phyloP scores from a whole-genome alignment of 2,888 invertebrate genomes.

The Apotomis turbidana region DNA sequence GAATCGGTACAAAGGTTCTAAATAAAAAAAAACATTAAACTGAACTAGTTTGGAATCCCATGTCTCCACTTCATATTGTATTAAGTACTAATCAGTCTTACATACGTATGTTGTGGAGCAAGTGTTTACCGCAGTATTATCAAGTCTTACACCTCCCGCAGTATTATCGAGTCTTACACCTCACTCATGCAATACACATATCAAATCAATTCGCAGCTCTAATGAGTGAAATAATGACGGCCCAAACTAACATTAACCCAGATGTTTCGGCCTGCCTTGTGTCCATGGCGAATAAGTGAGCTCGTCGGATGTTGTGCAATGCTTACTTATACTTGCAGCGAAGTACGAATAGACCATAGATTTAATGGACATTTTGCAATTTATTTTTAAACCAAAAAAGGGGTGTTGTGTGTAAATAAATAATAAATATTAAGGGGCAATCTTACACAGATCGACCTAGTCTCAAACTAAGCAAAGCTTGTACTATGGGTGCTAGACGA shows the following conservation, averaged over 20 bases:
- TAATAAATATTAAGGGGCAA: too few species aligned
- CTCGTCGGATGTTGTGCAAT: conserved; percentile 23
- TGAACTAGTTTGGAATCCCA: too few species aligned
- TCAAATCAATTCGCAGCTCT: conserved; percentile 16
- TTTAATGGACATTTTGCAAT: too few species aligned
- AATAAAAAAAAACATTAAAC: too few species aligned
- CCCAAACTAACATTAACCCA: conserved; percentile 19
- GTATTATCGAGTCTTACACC: background rate
- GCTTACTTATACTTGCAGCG: background rate
- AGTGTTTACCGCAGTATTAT: background rate
- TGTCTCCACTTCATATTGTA: too few species aligned
- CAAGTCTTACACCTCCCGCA: too few species aligned
- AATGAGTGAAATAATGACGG: conserved; percentile 16
- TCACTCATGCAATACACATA: conserved; percentile 12
- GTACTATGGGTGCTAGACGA: too few species aligned
- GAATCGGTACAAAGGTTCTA: too few species aligned
- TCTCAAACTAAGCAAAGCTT: too few species aligned
- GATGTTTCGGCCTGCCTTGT: background rate
- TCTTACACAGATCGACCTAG: too few species aligned
- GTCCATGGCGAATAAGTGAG: conserved; percentile 15
- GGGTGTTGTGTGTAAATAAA: too few species aligned
- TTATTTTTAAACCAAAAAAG: too few species aligned
- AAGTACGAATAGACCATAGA: background rate
- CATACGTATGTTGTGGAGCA: conserved; percentile 7
- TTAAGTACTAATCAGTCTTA: background rate